Base-by-base conservation (phyloP, 2,888 invertebrate genomes). In the Pristionchus entomophagus region DNA sequence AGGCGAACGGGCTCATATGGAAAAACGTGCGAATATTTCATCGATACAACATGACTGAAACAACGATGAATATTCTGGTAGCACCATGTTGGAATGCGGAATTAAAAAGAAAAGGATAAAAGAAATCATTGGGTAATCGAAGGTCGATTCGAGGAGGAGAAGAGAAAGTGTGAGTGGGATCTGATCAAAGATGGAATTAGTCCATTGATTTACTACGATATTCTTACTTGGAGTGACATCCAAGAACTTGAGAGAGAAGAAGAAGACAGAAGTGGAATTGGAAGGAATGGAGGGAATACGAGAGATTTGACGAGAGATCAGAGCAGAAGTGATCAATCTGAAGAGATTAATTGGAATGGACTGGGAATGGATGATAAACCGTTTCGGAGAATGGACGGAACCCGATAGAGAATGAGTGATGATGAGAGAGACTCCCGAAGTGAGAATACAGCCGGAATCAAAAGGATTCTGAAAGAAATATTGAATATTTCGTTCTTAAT, bases 101-200 rank as follows among this genome's bases (percentile, higher is more conserved):
- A 49, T 51, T 84, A 32, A 65, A 26, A 4, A 84, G 49, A 32
- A 84, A 84, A 12, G 84, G 84, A 69, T 69, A 84, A 69, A 84
- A 84, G 84, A 84, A 84, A 69, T 84, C 84, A 84, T 29, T 26
- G 32, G 84, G 84, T 32, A 84, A 51, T 12, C 84, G 84, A 12
- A 84, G 49, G 65, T 84, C 84, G 32, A 84, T 84, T 14, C 32
- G n/a, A 12, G 84, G 84, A 49, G 84, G 84, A 84, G 69, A 49
- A 14, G 84, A 45, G 26, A 84, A 84, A 51, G 32, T 84, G n/a
- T 69, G 65, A 49, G 65, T 65, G 29, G 65, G 65, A 35, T 65
- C 84, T 84, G 69, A 65, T n/a, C n/a, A n/a, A n/a, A n/a, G n/a
- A 62, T 51, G 0, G 56, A 81, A 45, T 81, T 10, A 10, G 8